Conservation (phyloP, 2,888 invertebrate species). For the Flexamia atlantica region DNA sequence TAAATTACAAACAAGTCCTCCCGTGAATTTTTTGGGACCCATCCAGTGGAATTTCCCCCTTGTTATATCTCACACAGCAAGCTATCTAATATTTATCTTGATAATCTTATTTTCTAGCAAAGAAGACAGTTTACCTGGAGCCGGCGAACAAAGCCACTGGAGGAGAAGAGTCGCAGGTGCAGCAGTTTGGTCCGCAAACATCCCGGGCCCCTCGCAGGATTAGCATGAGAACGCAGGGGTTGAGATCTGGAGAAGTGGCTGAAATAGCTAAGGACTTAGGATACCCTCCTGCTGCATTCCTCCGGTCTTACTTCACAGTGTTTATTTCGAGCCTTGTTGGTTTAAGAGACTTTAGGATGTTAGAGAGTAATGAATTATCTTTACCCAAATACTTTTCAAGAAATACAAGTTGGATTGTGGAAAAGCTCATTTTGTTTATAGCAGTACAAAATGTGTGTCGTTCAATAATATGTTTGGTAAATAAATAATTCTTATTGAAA, state of each 20-base stretch:
- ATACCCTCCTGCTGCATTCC: background rate
- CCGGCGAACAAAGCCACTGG: background rate
- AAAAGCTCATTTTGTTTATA: too few relatives aligned
- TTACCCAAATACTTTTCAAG: background rate
- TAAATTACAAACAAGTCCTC: too few relatives aligned
- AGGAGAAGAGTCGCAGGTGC: background rate
- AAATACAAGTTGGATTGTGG: too few relatives aligned
- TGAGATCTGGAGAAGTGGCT: slow-evolving; percentile 39
- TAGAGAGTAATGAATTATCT: background rate
- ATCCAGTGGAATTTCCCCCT: too few relatives aligned
- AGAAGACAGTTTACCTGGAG: slow-evolving; percentile 14
- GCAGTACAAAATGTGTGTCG: too few relatives aligned
- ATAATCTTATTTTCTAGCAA: slow-evolving; percentile 14
- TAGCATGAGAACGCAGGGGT: slow-evolving; percentile 54
- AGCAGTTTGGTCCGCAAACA: slow-evolving; percentile 36
- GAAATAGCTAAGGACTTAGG: slow-evolving; percentile 6
- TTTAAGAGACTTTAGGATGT: background rate
- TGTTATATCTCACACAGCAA: too few relatives aligned
- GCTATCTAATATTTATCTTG: background rate
- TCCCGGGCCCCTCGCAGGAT: slow-evolving; percentile 18
- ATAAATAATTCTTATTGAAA: too few relatives aligned
- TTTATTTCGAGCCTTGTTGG: background rate
- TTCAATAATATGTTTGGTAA: too few relatives aligned
- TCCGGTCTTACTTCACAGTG: background rate
- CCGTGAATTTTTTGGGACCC: too few relatives aligned